Base-by-base conservation (phyloP, 2,113 vertebrate genomes). In the Sclerurus mexicanus region DNA sequence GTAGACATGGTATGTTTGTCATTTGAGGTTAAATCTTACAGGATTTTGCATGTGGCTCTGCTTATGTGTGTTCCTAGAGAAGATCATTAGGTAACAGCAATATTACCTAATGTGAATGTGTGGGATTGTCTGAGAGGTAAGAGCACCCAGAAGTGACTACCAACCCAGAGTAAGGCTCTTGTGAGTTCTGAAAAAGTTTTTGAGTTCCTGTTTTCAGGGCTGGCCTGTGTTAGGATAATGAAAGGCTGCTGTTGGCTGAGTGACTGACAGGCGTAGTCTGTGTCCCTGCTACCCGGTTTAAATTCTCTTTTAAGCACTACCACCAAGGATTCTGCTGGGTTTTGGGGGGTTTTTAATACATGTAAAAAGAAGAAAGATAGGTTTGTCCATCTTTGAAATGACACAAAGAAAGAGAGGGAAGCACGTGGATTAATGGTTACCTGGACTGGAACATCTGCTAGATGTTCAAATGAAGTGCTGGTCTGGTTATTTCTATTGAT, bases 1-100 rank as follows among this genome's bases (percentile, higher is more conserved):
- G 35, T 58, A 66, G 71, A 33, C 3, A 0, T 10, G 10, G 10
- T 37, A 10, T 4, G 6, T 44, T 79, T 1, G 2, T 76, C n/a
- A 22, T 50, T 82, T 69, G 31, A 78, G 10, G 14, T 67, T 60
- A 50, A 67, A 73, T 68, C 63, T n/a, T 19, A 31, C 31, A 53
- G 39, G 55, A 47, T 60, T 71, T 66, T 75, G n/a, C n/a, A 3
- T 23, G 33, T 1, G 8, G 14, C 9, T 92, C n/a, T 90, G 23
- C 40, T 85, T 39, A 37, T 63, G 7, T 60, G 49, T 60, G 28
- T 42, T 84, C 16, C 28, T 69, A 68, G n/a, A 14, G 62, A 71
- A 67, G 23, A 63, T 21, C 30, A 13, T 83, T 31, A 24, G 25
- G 11, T 47, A 73, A 40, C 33, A 47, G 44, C 31, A 59, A 58